phyloP scores from a whole-genome alignment of 1,140 invertebrate species.

The Melipona quadrifasciata region DNA sequence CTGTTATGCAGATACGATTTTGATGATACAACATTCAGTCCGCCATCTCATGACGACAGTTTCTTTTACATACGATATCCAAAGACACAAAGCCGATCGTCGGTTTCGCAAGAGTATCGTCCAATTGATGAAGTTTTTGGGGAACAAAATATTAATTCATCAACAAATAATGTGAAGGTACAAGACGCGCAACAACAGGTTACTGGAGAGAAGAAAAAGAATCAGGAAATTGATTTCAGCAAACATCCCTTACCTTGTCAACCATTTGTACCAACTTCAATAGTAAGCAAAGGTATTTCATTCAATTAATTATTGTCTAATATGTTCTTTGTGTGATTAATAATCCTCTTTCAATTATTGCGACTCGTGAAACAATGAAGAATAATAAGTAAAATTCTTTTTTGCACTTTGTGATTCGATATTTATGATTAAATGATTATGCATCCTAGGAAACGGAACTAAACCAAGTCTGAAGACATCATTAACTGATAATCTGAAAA shows the following conservation, averaged over 20 bases:
- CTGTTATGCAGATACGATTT: conserved; percentile 85
- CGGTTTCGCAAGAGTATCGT: conserved; percentile 66
- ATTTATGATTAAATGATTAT: conserved; percentile 6
- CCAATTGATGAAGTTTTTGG: conserved; percentile 72
- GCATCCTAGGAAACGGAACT: conserved; percentile 65
- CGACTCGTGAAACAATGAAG: neutral
- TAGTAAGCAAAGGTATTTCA: conserved; percentile 66
- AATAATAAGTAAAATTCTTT: neutral
- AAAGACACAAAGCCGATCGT: conserved; percentile 66
- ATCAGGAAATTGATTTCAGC: conserved; percentile 83
- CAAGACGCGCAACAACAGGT: conserved; percentile 28
- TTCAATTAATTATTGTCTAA: neutral
- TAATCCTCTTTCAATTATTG: neutral
- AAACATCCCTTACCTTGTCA: conserved; percentile 87
- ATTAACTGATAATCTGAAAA: conserved; percentile 60
- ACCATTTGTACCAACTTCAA: conserved; percentile 81
- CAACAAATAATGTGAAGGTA: conserved; percentile 59
- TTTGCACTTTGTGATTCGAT: too few species aligned
- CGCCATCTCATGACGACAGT: conserved; percentile 86
- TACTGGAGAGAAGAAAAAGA: conserved; percentile 64
- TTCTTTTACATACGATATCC: conserved; percentile 87
- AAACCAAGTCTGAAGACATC: conserved; percentile 54
- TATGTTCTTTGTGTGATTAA: neutral
- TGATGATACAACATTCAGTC: conserved; percentile 85
- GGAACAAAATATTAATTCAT: conserved; percentile 62